These are phyloP conservation scores for Heterodera carotae DNA, from an alignment of 1,140 invertebrate genomes.

Conservation along the genomic window DNA sequence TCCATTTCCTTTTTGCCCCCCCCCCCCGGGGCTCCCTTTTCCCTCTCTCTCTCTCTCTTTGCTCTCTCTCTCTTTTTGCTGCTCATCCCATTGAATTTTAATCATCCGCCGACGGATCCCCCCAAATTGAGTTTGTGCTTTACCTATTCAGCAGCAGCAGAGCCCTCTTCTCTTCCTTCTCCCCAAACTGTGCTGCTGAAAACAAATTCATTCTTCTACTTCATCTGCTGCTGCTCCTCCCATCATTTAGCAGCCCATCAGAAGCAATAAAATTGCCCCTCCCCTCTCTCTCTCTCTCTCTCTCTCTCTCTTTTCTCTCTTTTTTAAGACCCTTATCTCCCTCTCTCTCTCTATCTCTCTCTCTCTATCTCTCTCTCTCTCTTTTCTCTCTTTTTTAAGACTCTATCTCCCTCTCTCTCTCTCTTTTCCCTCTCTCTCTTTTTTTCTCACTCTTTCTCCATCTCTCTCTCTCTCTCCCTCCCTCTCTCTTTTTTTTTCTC, in stretches of 20 bases:
- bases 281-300: neutral
- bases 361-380: neutral
- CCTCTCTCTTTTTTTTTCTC: too few relatives aligned
- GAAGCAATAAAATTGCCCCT: conserved; percentile 18
- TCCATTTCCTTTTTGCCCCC: neutral
- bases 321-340: neutral
- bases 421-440: neutral
- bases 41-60: neutral
- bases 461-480: neutral
- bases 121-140: conserved; percentile 16
- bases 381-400: too few relatives aligned
- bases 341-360: neutral
- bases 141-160: neutral
- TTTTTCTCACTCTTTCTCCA: neutral
- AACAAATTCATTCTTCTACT: too few relatives aligned
- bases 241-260: conserved; percentile 16
- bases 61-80: neutral
- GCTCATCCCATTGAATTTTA: conserved; percentile 17
- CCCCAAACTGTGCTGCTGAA: too few relatives aligned
- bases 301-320: neutral
- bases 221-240: neutral
- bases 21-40: neutral
- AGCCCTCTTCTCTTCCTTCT: neutral
- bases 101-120: conserved; percentile 4
- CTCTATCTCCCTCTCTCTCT: neutral